phyloP scores from a whole-genome alignment of 2,888 invertebrate species.

The Notocelia uddmanniana region DNA sequence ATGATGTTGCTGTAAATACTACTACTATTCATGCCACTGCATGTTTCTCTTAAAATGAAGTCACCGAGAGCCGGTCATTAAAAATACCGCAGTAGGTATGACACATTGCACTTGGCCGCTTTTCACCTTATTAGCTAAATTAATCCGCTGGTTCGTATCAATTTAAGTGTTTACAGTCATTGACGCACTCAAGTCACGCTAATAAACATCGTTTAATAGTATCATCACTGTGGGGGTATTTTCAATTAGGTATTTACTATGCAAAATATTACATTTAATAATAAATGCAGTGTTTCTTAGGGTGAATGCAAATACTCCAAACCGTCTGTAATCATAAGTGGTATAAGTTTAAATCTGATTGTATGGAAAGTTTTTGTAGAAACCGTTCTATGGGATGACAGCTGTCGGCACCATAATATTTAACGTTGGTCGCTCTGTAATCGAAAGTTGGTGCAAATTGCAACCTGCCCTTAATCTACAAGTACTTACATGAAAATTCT shows the following conservation, averaged over 20 bases:
- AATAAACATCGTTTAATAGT: constrained; percentile 7
- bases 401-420: no score
- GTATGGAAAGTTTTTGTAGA: no score
- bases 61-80: constrained; percentile 1
- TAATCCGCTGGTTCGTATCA: constrained; percentile 34
- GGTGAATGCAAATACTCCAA: no score
- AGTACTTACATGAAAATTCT: no score
- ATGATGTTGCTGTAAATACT: not conserved
- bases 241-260: not conserved
- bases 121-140: constrained; percentile 38
- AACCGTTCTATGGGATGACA: no score
- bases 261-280: not conserved
- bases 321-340: no score
- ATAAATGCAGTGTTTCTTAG: not conserved
- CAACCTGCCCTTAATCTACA: no score
- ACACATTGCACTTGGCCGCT: constrained; percentile 31
- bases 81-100: constrained; percentile 11
- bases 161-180: constrained; percentile 31
- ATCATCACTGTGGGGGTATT: not conserved
- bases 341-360: no score
- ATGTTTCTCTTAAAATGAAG: constrained; percentile 8
- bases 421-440: no score
- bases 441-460: no score
- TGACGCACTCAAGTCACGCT: constrained; percentile 22
- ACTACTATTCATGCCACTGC: not conserved